Evolutionary conservation across 1,140 invertebrate species (phyloP), one percentile per base, ranked within the genome.

Genomic region (Neodiprion lecontei): DNA sequence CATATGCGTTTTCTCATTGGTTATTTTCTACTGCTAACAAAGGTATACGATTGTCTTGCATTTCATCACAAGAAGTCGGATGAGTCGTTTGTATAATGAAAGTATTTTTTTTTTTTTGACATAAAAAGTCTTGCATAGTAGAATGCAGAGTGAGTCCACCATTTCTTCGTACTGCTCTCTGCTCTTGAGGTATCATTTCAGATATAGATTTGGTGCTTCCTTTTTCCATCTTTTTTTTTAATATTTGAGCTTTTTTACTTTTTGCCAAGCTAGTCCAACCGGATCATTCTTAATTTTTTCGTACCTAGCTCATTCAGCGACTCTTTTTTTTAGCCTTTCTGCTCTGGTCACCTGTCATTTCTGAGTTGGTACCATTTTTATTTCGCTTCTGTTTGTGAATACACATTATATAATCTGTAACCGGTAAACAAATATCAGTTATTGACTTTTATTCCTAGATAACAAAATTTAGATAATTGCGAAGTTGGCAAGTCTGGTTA

Each of bases 321-420:
- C 70, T 72, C 11, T 74, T 61, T 78, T 79, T 74, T 79, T 72
- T 50, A 79, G 72, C 11, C 47, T 48, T 70, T 79, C 78, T 69
- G 78, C 76, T 48, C 75, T 72, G 28, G 72, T 76, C 72, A 77
- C 69, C 50, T 78, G 76, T 78, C 77, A 71, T 73, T 73, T n/a
- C 49, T 67, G 67, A 23, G 72, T 66, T 74, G 75, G 76, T 88
- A 17, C 85, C 93, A 40, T 79, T 85, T 11, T 89, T 88, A 75
- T 84, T 96, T 11, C 95, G 95, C 9, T 86, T 96, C 11, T 96
- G 95, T 87, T 94, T 95, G 9, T 40, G 28, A 40, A 40, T 40
- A 40, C 5, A 40, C 1, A 40, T 40, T 40, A 40, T 40, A 40
- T 40, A 40, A 40, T 21, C 17, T 21, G 0, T 21, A 21, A 21